A percentile compares a stretch with the other conserved stretches of the same genome.
phyloP scores from a whole-genome alignment of 2,888 invertebrate genomes.

The Spicauda simplicius region DNA sequence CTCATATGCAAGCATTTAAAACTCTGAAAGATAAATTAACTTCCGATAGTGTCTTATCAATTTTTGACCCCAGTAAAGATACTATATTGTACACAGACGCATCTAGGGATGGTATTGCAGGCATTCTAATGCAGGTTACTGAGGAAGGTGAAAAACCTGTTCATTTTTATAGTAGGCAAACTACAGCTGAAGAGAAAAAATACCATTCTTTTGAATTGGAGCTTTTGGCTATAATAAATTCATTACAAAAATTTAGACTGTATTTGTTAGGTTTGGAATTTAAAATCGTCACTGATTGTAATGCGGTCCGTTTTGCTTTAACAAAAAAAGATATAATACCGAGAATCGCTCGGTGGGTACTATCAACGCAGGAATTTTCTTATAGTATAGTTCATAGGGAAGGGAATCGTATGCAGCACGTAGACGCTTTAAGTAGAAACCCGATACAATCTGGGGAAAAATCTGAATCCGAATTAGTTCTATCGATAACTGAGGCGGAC shows the following conservation, averaged over 20 bases:
- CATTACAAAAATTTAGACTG: neutral
- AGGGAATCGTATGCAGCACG: slow-evolving; percentile 10
- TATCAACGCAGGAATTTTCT: slow-evolving; percentile 30
- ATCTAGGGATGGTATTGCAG: slow-evolving; percentile 6
- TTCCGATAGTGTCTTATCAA: neutral
- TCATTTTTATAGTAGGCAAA: too few species aligned
- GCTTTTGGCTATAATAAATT: neutral
- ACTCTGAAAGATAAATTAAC: neutral
- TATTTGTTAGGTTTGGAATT: slow-evolving; percentile 1
- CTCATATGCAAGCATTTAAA: neutral
- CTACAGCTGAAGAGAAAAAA: too few species aligned
- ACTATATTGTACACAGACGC: slow-evolving; percentile 3
- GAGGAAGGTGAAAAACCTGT: slow-evolving; percentile 40
- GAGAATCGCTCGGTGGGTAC: slow-evolving; percentile 46
- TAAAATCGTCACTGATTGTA: slow-evolving; percentile 38
- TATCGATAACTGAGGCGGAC: slow-evolving; percentile 39
- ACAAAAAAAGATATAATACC: slow-evolving; percentile 47
- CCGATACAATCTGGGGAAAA: slow-evolving; percentile 26
- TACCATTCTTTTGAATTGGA: slow-evolving; percentile 56
- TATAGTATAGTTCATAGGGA: slow-evolving; percentile 31
- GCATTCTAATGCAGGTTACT: slow-evolving; percentile 20
- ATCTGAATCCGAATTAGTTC: slow-evolving; percentile 19
- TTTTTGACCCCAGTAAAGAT: slow-evolving; percentile 4
- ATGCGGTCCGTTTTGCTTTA: slow-evolving; percentile 41
- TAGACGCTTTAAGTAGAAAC: slow-evolving; percentile 30